Conservation (phyloP, 2,888 invertebrate genomes). For the Prosopocoilus inquinatus region DNA sequence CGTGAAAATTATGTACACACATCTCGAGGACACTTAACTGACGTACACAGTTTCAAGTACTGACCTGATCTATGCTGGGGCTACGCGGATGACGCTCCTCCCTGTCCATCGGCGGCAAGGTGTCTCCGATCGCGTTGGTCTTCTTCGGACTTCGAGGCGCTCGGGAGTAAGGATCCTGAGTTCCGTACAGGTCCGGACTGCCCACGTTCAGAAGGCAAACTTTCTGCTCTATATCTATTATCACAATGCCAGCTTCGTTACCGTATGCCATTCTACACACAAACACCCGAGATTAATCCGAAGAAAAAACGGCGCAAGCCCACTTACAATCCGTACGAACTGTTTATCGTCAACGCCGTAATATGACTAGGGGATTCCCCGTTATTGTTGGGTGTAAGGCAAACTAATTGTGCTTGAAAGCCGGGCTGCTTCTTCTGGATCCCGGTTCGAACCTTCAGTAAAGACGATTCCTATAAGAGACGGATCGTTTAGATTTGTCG, state of each 20-base stretch:
- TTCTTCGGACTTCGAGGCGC: constrained; percentile 75
- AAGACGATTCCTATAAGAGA: constrained; percentile 37
- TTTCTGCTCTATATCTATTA: constrained; percentile 92
- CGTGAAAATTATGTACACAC: constrained; percentile 1
- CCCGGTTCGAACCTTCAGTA: constrained; percentile 70
- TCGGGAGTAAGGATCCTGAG: constrained; percentile 82
- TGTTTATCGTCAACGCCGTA: constrained; percentile 89
- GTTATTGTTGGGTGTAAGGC: constrained; percentile 81
- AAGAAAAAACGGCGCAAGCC: neutral
- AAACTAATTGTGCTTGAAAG: constrained; percentile 94
- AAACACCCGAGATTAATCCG: neutral
- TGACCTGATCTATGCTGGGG: constrained; percentile 89
- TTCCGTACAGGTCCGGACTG: constrained; percentile 88
- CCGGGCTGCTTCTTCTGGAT: constrained; percentile 87
- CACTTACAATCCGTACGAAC: constrained; percentile 95
- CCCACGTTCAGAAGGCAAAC: constrained; percentile 84
- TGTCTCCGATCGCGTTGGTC: constrained; percentile 48
- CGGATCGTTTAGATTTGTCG: neutral
- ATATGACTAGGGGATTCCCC: constrained; percentile 81
- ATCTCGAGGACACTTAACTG: constrained; percentile 1
- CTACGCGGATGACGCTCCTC: constrained; percentile 66
- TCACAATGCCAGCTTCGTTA: constrained; percentile 92
- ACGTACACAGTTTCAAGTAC: constrained; percentile 28
- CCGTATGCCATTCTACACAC: constrained; percentile 87
- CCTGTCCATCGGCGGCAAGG: constrained; percentile 47